These are phyloP conservation scores for Catocala nupta DNA, from an alignment of 2,888 invertebrate genomes.

Conservation along the genomic window DNA sequence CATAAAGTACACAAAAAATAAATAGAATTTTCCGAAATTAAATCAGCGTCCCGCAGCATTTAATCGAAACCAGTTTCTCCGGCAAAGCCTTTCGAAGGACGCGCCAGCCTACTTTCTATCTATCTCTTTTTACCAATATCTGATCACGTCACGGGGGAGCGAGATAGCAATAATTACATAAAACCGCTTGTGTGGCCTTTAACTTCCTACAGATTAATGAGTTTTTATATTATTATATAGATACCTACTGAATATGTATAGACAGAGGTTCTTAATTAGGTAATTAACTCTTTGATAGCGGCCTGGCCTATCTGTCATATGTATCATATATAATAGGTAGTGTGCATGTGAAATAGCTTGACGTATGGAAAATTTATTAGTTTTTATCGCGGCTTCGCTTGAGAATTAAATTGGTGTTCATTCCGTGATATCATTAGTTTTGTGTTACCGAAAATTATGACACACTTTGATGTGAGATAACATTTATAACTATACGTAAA, in stretches of 20 bases:
- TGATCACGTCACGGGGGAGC: slow-evolving; percentile 46
- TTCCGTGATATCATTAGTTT: slow-evolving; percentile 28
- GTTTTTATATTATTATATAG: slow-evolving; percentile 58
- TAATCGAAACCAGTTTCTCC: slow-evolving; percentile 78
- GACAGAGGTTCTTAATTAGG: slow-evolving; percentile 60
- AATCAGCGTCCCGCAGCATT: slow-evolving; percentile 80
- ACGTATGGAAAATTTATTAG: slow-evolving; percentile 36
- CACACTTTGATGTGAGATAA: slow-evolving; percentile 39
- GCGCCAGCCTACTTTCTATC: slow-evolving; percentile 72
- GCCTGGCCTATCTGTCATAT: slow-evolving; percentile 43
- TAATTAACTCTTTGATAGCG: slow-evolving; percentile 57
- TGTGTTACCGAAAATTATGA: slow-evolving; percentile 41
- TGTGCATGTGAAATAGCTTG: slow-evolving; percentile 35
- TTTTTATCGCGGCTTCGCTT: slow-evolving; percentile 29
- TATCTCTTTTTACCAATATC: slow-evolving; percentile 69
- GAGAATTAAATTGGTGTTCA: slow-evolving; percentile 40
- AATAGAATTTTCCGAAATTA: slow-evolving; percentile 40
- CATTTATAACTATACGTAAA: slow-evolving; percentile 28
- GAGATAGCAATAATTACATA: slow-evolving; percentile 65
- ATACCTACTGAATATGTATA: slow-evolving; percentile 62
- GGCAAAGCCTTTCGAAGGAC: slow-evolving; percentile 79
- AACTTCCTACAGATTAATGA: slow-evolving; percentile 67
- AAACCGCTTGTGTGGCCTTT: slow-evolving; percentile 61
- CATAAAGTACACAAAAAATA: slow-evolving; percentile 18
- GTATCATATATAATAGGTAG: slow-evolving; percentile 38